Evolutionary conservation across 2,797 vertebrate genomes (phyloP), one percentile per base, ranked within the genome.

Genomic region (Pteropus rufus): DNA sequence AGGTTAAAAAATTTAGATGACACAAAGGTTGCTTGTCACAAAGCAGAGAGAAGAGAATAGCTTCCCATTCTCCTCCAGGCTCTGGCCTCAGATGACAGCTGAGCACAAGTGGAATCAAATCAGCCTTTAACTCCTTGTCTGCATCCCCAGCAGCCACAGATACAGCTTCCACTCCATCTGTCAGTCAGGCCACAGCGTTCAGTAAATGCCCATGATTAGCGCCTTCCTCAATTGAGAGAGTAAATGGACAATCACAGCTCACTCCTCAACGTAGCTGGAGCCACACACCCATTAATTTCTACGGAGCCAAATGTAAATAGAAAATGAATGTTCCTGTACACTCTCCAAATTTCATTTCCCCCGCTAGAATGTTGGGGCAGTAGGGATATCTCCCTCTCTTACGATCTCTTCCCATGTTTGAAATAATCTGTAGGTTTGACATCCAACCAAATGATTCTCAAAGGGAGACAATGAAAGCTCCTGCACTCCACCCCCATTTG

Each of bases 261-360:
- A 96, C 87, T 83, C 93, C 73, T 82, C 64, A 76, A 82, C 96
- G 97, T 73, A 81, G 65, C 58, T 81, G 0, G 10, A 46, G 81
- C 92, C 89, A 97, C 94, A 97, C 75, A 96, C 49, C 76, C 67
- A 84, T 80, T 91, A 89, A 98, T 98, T 98, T 97, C 89, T 56
- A 94, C 0, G 5, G 72, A 80, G 67, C 89, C 72, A 86, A 97
- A 95, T 15, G 14, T 64, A 98, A 98, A 97, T 76, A 97, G 44
- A 23, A 73, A 94, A 72, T 36, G 93, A 97, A 94, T 58, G n/a
- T 67, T 93, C 60, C 73, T 1, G 0, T 39, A 96, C 24, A 62
- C 26, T 89, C 96, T 95, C 73, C 64, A 93, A 75, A 95, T 96
- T 96, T 85, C 73, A 82, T 91, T 79, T 93, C 77, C 82, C 84